Evolutionary conservation across 1,140 invertebrate genomes (phyloP).

Genomic region (Glossosoma conforme): DNA sequence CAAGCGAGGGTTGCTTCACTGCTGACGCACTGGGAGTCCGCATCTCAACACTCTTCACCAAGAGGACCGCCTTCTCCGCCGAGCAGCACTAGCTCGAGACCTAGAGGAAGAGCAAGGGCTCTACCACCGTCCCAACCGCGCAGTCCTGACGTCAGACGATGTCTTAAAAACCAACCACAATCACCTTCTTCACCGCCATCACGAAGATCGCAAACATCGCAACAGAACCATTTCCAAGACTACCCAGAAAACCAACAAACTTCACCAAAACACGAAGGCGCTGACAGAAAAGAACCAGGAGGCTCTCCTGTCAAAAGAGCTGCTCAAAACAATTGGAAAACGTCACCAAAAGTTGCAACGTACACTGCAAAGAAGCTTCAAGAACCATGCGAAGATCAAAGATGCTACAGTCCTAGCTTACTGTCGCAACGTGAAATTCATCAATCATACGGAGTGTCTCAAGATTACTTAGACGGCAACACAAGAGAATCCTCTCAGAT

Average conservation of each 20-base stretch:
- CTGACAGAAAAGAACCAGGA: conserved; percentile 38
- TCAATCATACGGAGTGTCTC: conserved; percentile 29
- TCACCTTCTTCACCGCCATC: conserved; percentile 41
- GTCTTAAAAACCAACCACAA: conserved; percentile 32
- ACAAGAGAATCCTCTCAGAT: conserved; percentile 45
- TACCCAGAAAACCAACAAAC: conserved; percentile 39
- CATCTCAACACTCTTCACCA: conserved; percentile 48
- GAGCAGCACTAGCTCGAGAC: conserved; percentile 6
- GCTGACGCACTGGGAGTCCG: conserved; percentile 59
- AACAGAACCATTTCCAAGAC: conserved; percentile 33
- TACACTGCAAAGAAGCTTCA: conserved; percentile 44
- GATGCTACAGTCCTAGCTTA: conserved; percentile 33
- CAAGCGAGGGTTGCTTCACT: conserved; percentile 52
- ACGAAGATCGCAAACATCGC: conserved; percentile 36
- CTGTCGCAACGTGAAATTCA: conserved; percentile 36
- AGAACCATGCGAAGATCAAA: conserved; percentile 35
- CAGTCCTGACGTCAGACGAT: conserved; percentile 19
- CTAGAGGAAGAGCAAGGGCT: conserved; percentile 15
- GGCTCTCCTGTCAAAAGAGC: conserved; percentile 45
- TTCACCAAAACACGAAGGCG: conserved; percentile 35
- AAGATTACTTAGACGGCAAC: conserved; percentile 31
- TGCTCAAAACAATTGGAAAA: conserved; percentile 44
- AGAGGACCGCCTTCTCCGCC: conserved; percentile 23
- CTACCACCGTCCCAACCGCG: conserved; percentile 9
- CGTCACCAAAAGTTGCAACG: conserved; percentile 43